A percentile compares a stretch with the other conserved stretches of the same genome.
phyloP scores from a whole-genome alignment of 1,140 invertebrate species.

The Temnothorax nylanderi region DNA sequence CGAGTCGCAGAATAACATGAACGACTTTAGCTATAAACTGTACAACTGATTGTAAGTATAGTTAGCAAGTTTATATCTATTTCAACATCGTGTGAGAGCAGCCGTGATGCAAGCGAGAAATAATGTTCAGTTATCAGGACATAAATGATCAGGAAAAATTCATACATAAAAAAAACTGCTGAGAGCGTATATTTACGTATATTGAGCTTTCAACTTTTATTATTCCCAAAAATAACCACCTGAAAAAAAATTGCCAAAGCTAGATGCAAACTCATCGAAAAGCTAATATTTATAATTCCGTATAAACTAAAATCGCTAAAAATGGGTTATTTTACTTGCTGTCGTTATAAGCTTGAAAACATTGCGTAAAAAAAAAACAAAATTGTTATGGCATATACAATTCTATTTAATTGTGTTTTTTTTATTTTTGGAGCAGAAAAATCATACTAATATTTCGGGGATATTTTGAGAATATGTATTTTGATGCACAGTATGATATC shows the following conservation, averaged over 20 bases:
- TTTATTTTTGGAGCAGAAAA: slow-evolving; percentile 7
- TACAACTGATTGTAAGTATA: slow-evolving; percentile 27
- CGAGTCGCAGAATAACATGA: background rate
- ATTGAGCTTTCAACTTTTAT: background rate
- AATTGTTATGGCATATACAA: slow-evolving; percentile 2
- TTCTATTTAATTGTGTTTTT: background rate
- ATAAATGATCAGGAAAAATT: background rate
- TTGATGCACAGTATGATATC: background rate
- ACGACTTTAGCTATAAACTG: slow-evolving; percentile 1
- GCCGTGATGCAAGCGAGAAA: background rate
- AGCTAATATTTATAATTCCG: slow-evolving; percentile 39
- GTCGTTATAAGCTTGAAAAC: slow-evolving; percentile 14
- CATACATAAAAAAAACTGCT: slow-evolving; percentile 3
- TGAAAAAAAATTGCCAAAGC: background rate
- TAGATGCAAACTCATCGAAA: background rate
- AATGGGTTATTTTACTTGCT: background rate
- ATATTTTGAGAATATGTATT: slow-evolving; percentile 1
- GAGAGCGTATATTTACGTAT: background rate
- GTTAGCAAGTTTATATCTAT: background rate
- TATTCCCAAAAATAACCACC: background rate
- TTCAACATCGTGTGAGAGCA: background rate
- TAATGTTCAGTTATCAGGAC: background rate
- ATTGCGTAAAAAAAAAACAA: background rate
- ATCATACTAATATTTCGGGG: background rate
- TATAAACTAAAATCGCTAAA: background rate